Evolutionary conservation across 2,888 invertebrate species (phyloP).

Genomic region (Amphipoea lucens): DNA sequence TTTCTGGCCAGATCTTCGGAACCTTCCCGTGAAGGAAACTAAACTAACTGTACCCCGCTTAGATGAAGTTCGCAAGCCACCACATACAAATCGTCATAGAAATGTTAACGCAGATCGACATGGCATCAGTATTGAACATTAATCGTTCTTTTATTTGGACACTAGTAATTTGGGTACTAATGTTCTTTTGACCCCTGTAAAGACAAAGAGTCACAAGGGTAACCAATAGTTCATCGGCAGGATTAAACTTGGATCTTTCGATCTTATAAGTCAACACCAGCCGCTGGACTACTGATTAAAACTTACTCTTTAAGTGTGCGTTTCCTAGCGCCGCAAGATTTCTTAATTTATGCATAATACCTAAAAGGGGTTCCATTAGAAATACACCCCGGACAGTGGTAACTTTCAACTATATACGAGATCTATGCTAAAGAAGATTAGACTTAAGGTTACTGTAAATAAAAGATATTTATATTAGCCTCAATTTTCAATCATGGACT

Average conservation of each 20-base stretch:
- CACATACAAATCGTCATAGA: conserved; percentile 58
- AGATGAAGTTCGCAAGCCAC: conserved; percentile 57
- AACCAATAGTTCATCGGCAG: conserved; percentile 2
- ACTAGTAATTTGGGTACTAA: background rate
- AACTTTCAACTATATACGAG: background rate
- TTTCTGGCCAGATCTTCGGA: background rate
- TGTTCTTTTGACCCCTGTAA: background rate
- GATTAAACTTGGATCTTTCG: background rate
- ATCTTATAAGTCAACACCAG: background rate
- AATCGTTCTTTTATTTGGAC: background rate
- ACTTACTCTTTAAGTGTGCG: conserved; percentile 10
- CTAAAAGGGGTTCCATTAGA: background rate
- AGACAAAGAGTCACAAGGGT: background rate
- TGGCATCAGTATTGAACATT: conserved; percentile 5
- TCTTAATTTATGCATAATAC: conserved; percentile 16
- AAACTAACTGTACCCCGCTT: background rate
- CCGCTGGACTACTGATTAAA: background rate
- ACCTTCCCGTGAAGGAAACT: background rate
- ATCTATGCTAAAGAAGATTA: background rate
- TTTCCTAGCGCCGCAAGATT: conserved; percentile 58
- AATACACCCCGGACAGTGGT: background rate
- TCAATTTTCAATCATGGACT: conserved; percentile 12
- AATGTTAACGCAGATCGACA: conserved; percentile 43
- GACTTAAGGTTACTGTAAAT: background rate
- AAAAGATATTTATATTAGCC: background rate